These are phyloP conservation scores for Sylvietta virens DNA, from an alignment of 2,113 vertebrate species.

Conservation along the genomic window DNA sequence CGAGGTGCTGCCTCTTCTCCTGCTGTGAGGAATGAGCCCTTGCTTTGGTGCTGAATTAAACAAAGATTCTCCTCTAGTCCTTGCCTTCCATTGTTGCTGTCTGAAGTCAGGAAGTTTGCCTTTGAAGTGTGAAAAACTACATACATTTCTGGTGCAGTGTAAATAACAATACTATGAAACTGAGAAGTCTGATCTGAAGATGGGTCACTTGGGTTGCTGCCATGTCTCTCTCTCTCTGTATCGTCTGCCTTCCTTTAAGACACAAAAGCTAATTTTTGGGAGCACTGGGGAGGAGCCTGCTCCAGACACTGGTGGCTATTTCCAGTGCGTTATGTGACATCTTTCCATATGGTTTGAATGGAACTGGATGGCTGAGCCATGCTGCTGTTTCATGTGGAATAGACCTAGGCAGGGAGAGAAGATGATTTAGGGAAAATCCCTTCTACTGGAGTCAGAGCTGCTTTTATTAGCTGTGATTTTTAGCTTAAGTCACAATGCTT, in stretches of 20 bases:
- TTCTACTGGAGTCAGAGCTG: not conserved
- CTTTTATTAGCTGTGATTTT: not conserved
- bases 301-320: not conserved
- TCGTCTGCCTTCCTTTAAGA: not conserved
- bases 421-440: not conserved
- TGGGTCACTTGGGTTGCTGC: not conserved
- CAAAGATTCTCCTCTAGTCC: not conserved
- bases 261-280: not conserved
- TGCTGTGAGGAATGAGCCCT: not conserved
- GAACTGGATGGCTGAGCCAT: not conserved
- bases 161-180: not conserved
- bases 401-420: not conserved
- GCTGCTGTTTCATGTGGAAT: not conserved
- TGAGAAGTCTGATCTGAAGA: not conserved
- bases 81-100: not conserved
- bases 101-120: not conserved
- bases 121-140: not conserved
- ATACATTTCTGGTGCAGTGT: not conserved
- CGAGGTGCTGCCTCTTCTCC: not conserved
- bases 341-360: not conserved
- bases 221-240: not conserved
- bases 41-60: not conserved
- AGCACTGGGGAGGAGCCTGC: not conserved
- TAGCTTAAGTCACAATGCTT: not conserved
- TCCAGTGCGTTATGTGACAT: not conserved